Evolutionary conservation across 1,140 invertebrate species (phyloP).

Genomic region (Bilobella aurantiaca): DNA sequence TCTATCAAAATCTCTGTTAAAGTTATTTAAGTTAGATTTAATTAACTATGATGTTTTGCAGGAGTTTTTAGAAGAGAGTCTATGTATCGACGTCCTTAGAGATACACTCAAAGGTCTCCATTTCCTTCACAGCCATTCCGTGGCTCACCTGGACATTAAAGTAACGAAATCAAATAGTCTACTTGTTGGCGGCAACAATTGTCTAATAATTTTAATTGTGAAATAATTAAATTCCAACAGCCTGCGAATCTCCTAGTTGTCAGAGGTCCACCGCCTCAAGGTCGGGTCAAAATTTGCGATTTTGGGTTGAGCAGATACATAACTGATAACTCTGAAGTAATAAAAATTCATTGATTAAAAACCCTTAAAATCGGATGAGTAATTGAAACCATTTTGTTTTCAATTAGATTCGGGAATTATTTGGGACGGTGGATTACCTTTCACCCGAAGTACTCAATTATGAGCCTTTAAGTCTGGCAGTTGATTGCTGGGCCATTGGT

Average conservation of each 20-base stretch:
- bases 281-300: constrained; percentile 35
- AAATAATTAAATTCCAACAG: neutral
- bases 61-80: constrained; percentile 31
- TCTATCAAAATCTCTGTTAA: too few species aligned
- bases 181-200: neutral
- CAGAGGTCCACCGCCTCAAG: constrained; percentile 25
- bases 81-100: constrained; percentile 31
- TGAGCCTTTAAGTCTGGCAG: constrained; percentile 38
- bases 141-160: constrained; percentile 35
- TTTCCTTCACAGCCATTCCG: constrained; percentile 32
- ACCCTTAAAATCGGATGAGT: neutral
- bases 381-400: constrained; percentile 12
- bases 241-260: constrained; percentile 23
- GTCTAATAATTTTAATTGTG: neutral
- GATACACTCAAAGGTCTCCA: constrained; percentile 30
- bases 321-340: constrained; percentile 28
- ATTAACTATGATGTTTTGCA: too few species aligned
- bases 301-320: constrained; percentile 35
- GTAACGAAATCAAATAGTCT: constrained; percentile 11
- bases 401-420: constrained; percentile 29
- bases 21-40: too few species aligned
- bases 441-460: constrained; percentile 28
- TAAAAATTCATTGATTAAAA: too few species aligned
- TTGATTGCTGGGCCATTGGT: constrained; percentile 93
- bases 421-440: constrained; percentile 33